Base-by-base conservation (phyloP, 37 sponge, comb jelly and placozoan species). In the Haliclona indistincta region DNA sequence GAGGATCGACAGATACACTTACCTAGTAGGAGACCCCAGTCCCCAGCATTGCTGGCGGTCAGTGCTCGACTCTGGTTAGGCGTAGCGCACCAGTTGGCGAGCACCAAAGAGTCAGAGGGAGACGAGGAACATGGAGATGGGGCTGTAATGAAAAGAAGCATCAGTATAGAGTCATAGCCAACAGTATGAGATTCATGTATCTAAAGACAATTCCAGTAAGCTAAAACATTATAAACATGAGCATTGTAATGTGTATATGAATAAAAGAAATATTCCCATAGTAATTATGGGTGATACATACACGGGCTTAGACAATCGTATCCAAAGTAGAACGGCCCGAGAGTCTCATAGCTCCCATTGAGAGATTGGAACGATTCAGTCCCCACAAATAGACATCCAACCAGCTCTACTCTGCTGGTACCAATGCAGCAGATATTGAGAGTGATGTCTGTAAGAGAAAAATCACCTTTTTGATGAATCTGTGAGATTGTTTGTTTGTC, bases 311-410 rank as follows among this genome's bases (percentile, higher is more conserved):
- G 6, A 20, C 60, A 58, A 25, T 58, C 26, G n/a, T 58, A 58
- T 58, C 26, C 6, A 25, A 26, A 20, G n/a, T 58, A 58, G 28
- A 58, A 58, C 7, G 60, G 60, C 7, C 25, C 23, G 6, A 80
- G 33, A 35, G 81, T 80, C 29, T 61, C 49, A 49, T 80, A 80
- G 8, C 62, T 29, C 3, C 81, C 81, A 71, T 44, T 68, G 63
- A 71, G 64, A 20, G 17, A 0, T 30, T 28, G 1, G 36, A 80
- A 80, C 44, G 72, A 53, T 34, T 56, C 72, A 26, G 81, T 80
- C n/a, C 81, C 81, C 0, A 80, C 4, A 35, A 64, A 71, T 30
- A 80, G 71, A 70, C 81, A 80, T 4, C 34, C 65, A 23, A 62
- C 51, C 36, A 62, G 23, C 30, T 63, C 11, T 0, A 71, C 72